Conservation (phyloP, 2,888 invertebrate genomes). For the Ramazzottius varieornatus region DNA sequence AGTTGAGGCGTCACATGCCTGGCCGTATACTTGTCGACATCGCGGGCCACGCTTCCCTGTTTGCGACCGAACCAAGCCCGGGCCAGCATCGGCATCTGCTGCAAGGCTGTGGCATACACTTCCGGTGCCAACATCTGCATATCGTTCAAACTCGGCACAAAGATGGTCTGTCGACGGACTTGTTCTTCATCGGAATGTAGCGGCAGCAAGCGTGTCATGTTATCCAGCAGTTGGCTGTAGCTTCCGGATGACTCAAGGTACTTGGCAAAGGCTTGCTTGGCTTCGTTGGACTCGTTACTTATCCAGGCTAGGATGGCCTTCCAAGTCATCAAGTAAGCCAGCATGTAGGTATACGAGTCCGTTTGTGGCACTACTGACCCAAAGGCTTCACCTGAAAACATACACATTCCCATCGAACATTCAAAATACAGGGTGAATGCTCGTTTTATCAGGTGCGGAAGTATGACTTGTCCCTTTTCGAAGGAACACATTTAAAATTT, state of each 20-base stretch:
- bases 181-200: neutral
- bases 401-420: too few relatives aligned
- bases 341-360: constrained; percentile 28
- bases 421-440: too few relatives aligned
- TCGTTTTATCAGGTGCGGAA: too few relatives aligned
- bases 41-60: neutral
- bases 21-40: neutral
- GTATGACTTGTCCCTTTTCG: too few relatives aligned
- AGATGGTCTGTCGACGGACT: neutral
- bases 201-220: neutral
- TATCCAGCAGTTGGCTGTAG: neutral
- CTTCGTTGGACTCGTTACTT: constrained; percentile 37
- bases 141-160: neutral
- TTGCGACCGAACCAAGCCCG: neutral
- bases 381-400: neutral
- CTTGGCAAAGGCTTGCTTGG: constrained; percentile 7
- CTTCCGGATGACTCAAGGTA: neutral
- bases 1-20: neutral
- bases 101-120: neutral
- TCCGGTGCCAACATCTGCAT: neutral
- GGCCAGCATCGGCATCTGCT: neutral
- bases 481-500: too few relatives aligned
- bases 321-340: constrained; percentile 46
- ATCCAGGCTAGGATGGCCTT: constrained; percentile 38
- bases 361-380: constrained; percentile 18